phyloP scores from a whole-genome alignment of 2,113 vertebrate species.

The Eleginops maclovinus region DNA sequence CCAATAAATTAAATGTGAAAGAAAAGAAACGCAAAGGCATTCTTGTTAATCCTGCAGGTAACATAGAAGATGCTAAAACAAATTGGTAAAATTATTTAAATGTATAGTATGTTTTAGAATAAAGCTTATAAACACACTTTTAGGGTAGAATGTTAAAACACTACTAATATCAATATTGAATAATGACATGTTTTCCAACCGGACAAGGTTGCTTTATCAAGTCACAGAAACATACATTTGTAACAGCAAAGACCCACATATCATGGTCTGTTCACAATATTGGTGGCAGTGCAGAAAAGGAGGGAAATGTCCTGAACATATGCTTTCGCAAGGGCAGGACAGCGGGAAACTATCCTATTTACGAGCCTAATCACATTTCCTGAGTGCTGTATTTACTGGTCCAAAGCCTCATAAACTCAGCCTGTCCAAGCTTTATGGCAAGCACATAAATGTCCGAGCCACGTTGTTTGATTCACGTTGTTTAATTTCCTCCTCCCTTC shows the following conservation, averaged over 20 bases:
- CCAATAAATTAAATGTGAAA: slow-evolving; percentile 1
- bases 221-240: not conserved
- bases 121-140: slow-evolving; percentile 22
- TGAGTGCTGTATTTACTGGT: slow-evolving; percentile 78
- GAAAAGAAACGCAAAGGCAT: not conserved
- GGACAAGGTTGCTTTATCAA: not conserved
- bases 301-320: slow-evolving; percentile 53
- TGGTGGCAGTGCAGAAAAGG: slow-evolving; percentile 14
- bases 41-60: not conserved
- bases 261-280: not conserved
- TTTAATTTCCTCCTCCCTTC: slow-evolving; percentile 75
- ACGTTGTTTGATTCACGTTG: slow-evolving; percentile 69
- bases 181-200: not conserved
- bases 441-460: slow-evolving; percentile 69
- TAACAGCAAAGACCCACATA: slow-evolving; percentile 2
- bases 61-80: not conserved
- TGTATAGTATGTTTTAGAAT: not conserved
- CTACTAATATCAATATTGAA: not conserved
- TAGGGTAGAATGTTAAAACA: not conserved
- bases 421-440: slow-evolving; percentile 70
- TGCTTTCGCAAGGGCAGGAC: slow-evolving; percentile 66
- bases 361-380: slow-evolving; percentile 82
- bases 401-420: slow-evolving; percentile 72
- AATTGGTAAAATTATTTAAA: not conserved
- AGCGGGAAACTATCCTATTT: slow-evolving; percentile 72